Evolutionary conservation across 2,888 invertebrate species (phyloP).

Genomic region (Poecilobothrus nobilitatus): DNA sequence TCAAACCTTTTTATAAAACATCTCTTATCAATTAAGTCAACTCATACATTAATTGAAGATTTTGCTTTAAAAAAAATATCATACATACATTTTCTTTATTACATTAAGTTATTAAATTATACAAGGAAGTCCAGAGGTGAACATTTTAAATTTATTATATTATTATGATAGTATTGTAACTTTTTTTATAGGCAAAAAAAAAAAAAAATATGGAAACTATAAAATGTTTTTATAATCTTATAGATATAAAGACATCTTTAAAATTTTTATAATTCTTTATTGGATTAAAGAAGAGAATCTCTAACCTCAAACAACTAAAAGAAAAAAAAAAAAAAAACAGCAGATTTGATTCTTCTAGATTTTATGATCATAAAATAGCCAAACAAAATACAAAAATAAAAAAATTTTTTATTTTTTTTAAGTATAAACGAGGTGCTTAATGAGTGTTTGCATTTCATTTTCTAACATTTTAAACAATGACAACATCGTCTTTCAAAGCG

Average conservation of each 20-base stretch:
- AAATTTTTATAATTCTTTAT: not conserved
- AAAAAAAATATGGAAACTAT: not conserved
- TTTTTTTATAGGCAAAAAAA: not conserved
- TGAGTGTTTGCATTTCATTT: constrained; percentile 6
- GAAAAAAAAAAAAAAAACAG: not conserved
- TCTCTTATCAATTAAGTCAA: too few relatives aligned
- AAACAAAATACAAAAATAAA: not conserved
- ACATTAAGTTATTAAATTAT: too few relatives aligned
- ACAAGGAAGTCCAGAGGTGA: too few relatives aligned
- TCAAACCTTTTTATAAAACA: too few relatives aligned
- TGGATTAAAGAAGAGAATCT: too few relatives aligned
- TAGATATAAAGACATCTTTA: not conserved
- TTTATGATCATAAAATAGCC: not conserved
- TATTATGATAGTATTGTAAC: too few relatives aligned
- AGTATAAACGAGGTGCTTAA: not conserved
- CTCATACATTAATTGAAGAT: too few relatives aligned
- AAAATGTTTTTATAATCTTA: not conserved
- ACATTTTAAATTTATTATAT: too few relatives aligned
- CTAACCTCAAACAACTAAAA: not conserved
- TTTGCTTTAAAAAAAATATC: too few relatives aligned
- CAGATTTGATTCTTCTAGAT: too few relatives aligned
- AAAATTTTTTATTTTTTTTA: too few relatives aligned
- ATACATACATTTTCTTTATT: too few relatives aligned
- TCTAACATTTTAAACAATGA: not conserved
- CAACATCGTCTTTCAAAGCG: not conserved